Evolutionary conservation across 35 echinoderm and acorn worm species (phyloP).

Genomic region (Holothuria glaberrima): DNA sequence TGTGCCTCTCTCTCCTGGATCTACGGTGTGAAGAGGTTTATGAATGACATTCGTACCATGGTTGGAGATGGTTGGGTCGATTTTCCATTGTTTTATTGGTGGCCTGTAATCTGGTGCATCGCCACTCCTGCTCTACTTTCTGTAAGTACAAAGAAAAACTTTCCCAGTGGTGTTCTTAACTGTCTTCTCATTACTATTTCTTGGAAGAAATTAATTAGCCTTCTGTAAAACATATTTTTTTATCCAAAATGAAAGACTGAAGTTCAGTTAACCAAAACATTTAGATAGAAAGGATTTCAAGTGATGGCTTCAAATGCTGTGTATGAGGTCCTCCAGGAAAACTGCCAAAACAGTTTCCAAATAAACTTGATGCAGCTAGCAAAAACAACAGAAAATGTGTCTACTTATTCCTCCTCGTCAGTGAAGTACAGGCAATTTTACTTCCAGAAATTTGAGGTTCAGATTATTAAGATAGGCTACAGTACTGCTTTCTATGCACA

Average conservation of each 20-base stretch:
- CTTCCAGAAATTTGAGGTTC: no score
- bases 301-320: no score
- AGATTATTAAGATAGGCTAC: no score
- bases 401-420: no score
- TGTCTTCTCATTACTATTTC: background rate
- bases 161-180: background rate
- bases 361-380: no score
- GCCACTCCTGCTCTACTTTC: constrained; percentile 84
- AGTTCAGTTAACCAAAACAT: background rate
- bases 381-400: no score
- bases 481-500: no score
- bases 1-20: constrained; percentile 85
- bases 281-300: no score
- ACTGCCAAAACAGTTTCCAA: no score
- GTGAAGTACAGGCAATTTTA: no score
- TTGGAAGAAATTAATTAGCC: no score
- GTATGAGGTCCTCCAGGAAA: no score
- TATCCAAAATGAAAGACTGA: background rate
- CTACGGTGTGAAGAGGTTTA: constrained; percentile 85
- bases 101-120: constrained; percentile 88
- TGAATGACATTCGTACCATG: constrained; percentile 93
- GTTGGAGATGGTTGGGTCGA: constrained; percentile 84
- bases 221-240: background rate
- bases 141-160: constrained; percentile 50
- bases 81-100: constrained; percentile 78